Evolutionary conservation across 2,797 vertebrate species (phyloP).

Genomic region (Zonotrichia albicollis): DNA sequence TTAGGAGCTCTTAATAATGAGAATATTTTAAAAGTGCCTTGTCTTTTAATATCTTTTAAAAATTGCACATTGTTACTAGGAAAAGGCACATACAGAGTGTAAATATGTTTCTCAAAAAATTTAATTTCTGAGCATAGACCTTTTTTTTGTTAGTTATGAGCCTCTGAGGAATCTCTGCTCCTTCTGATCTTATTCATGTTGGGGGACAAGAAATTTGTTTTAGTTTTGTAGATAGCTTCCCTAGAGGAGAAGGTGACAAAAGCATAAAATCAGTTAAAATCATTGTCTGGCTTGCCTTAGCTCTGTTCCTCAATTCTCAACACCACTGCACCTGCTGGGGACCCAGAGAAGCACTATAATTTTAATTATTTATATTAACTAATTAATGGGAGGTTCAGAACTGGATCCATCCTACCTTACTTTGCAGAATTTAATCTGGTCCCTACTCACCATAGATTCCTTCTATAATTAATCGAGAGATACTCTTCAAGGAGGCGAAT

Average conservation of each 20-base stretch:
- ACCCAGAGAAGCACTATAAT: background rate
- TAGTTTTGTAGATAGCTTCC: background rate
- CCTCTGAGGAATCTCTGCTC: background rate
- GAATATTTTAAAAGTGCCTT: slow-evolving; percentile 8
- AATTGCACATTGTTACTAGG: background rate
- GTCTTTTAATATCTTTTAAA: background rate
- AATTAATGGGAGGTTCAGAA: background rate
- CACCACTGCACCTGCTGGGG: background rate
- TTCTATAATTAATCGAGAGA: background rate
- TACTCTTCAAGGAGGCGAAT: background rate
- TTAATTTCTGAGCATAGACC: background rate
- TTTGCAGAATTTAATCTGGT: background rate
- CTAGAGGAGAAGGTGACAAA: background rate
- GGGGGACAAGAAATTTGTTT: fast-evolving
- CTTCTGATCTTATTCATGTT: background rate
- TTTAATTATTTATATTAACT: background rate
- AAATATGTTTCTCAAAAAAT: background rate
- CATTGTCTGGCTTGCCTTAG: background rate
- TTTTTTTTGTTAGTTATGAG: background rate
- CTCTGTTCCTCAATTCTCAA: background rate
- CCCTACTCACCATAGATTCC: background rate
- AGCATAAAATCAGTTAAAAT: background rate
- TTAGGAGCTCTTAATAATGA: background rate
- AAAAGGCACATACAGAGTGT: background rate
- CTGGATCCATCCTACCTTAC: background rate